Base-by-base conservation (phyloP, 1,140 invertebrate genomes). In the Lordiphosa mommai region DNA sequence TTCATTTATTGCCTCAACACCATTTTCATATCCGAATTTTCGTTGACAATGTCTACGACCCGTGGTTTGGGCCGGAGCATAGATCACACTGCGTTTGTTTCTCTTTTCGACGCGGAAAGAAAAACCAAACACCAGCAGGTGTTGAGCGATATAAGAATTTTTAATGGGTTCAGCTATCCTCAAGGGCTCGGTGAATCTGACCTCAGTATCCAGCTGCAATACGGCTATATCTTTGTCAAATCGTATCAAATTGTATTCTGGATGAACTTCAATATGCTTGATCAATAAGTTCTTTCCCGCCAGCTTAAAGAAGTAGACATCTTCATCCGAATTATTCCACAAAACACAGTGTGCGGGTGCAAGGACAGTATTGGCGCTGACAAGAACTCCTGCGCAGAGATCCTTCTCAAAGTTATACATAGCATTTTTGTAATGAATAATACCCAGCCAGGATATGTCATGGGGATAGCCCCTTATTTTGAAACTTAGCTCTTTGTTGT, bases 161-260 rank as follows among this genome's bases (percentile, higher is more conserved):
- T 6, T 12, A 14, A 7, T 8, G 4, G 12, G 14, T 0, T 14
- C 0, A 8, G 1, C 34, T 36, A 14, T 5, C 1, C 12, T 12
- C 34, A 36, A 8, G 12, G 34, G 12, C 1, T 36, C 0, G 0
- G 14, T 14, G 2, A 14, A 36, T 8, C 3, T 33, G 12, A 12
- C 7, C 5, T 12, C 6, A n/a, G 9, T 4, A 2, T 4, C 1
- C 0, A 38, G 48, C 12, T 16, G 2, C 5, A 51, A 4, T 2
- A 51, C 5, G 4, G 48, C 33, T 10, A 51, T 36, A 27, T 38
- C 34, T n/a, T 51, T 20, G 9, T 17, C 34, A 13, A 17, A 38
- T 12, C 7, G 12, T n/a, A 9, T 6, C 4, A 20, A 9, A 9
- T 20, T n/a, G 10, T 38, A 51, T n/a, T 38, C 16, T n/a, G 20